Evolutionary conservation across 2,797 vertebrate species (phyloP).

Genomic region (Emys orbicularis): DNA sequence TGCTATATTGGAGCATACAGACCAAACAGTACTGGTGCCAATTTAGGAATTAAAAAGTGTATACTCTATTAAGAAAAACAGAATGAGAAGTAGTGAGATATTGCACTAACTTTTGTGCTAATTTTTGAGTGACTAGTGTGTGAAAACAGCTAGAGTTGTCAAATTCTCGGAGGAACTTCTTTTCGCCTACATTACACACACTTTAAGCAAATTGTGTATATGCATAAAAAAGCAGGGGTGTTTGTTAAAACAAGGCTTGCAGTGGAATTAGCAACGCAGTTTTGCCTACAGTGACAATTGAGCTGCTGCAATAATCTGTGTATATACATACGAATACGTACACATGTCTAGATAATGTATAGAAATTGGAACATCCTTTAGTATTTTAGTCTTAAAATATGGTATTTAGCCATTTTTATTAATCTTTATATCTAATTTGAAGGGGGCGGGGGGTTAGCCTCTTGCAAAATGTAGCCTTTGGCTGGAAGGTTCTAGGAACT

Average conservation of each 20-base stretch:
- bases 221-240: not conserved
- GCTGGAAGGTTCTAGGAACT: not conserved
- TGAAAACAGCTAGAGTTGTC: not conserved
- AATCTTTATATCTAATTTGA: not conserved
- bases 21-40: not conserved
- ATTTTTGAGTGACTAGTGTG: not conserved
- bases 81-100: not conserved
- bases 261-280: not conserved
- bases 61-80: not conserved
- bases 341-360: not conserved
- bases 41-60: not conserved
- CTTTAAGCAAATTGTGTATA: not conserved
- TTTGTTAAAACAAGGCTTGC: not conserved
- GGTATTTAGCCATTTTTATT: not conserved
- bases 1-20: fast-evolving
- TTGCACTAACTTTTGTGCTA: fast-evolving
- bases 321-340: fast-evolving
- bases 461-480: not conserved
- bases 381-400: not conserved
- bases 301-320: fast-evolving
- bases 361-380: not conserved
- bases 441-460: no score
- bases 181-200: not conserved
- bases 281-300: fast-evolving
- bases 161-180: not conserved